These are phyloP conservation scores for Cheilosia urbana DNA, from an alignment of 2,888 invertebrate genomes.

Conservation along the genomic window DNA sequence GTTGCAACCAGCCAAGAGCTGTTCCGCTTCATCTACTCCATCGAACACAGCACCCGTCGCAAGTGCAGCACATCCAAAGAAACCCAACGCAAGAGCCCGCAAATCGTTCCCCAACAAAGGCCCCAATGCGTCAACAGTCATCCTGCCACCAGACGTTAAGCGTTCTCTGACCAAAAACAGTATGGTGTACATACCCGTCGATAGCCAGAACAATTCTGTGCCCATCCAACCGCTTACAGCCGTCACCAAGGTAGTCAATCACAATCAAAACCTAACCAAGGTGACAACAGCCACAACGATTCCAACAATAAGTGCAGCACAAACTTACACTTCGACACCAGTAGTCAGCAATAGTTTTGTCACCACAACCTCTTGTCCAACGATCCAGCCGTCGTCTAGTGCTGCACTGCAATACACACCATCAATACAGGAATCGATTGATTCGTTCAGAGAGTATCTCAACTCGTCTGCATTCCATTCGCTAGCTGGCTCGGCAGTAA, in stretches of 20 bases:
- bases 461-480: slow-evolving; percentile 7
- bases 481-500: slow-evolving; percentile 35
- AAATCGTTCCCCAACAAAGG: slow-evolving; percentile 61
- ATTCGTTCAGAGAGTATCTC: slow-evolving; percentile 3
- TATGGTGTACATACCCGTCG: slow-evolving; percentile 83
- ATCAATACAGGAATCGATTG: slow-evolving; percentile 27
- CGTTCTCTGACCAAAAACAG: slow-evolving; percentile 79
- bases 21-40: background rate
- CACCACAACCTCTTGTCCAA: slow-evolving; percentile 17
- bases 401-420: slow-evolving; percentile 15
- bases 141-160: slow-evolving; percentile 54
- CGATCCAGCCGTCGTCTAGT: slow-evolving; percentile 4
- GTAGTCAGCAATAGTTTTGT: slow-evolving; percentile 6
- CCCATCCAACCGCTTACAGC: slow-evolving; percentile 81
- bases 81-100: slow-evolving; percentile 55
- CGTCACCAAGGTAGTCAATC: slow-evolving; percentile 78
- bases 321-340: background rate
- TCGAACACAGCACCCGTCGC: slow-evolving; percentile 19
- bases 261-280: slow-evolving; percentile 10
- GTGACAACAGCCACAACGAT: slow-evolving; percentile 35
- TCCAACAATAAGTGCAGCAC: slow-evolving; percentile 22
- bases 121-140: slow-evolving; percentile 59
- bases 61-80: slow-evolving; percentile 32
- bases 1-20: slow-evolving; percentile 52
- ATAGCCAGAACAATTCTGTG: slow-evolving; percentile 76